phyloP scores from a whole-genome alignment of 2,888 invertebrate species.

The Tetrapedia diversipes region DNA sequence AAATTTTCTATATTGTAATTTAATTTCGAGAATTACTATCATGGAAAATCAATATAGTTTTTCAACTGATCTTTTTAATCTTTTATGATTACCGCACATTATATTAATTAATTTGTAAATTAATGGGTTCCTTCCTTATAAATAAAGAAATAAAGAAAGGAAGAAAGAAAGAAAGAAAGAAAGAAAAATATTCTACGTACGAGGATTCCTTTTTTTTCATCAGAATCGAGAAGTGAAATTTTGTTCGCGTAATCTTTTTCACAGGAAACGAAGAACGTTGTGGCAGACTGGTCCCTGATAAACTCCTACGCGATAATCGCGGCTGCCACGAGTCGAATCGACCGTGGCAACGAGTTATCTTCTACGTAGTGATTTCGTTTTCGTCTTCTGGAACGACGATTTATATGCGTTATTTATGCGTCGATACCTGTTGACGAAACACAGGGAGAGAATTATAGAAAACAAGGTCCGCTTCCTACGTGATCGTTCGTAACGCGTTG shows the following conservation, averaged over 20 bases:
- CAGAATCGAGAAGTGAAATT: neutral
- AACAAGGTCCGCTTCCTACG: conserved; percentile 56
- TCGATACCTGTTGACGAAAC: conserved; percentile 23
- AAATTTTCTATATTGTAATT: too few species aligned
- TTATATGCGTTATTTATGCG: conserved; percentile 40
- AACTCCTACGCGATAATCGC: conserved; percentile 26
- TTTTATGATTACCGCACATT: too few species aligned
- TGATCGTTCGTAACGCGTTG: conserved; percentile 41
- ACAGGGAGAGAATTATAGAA: conserved; percentile 10
- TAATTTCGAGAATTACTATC: too few species aligned
- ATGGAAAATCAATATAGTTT: too few species aligned
- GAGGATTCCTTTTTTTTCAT: neutral
- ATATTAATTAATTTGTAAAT: too few species aligned
- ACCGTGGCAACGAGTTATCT: conserved; percentile 25
- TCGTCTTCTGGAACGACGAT: conserved; percentile 25
- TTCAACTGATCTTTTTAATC: too few species aligned
- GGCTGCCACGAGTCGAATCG: conserved; percentile 1
- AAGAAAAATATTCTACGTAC: too few species aligned
- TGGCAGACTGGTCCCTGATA: conserved; percentile 19
- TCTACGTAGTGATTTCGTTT: conserved; percentile 25
- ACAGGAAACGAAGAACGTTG: conserved; percentile 18
- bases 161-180: too few species aligned
- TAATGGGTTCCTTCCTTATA: too few species aligned
- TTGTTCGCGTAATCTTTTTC: neutral
- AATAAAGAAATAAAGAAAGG: too few species aligned